Base-by-base conservation (phyloP, 2,113 vertebrate species). In the Rhineura floridana region DNA sequence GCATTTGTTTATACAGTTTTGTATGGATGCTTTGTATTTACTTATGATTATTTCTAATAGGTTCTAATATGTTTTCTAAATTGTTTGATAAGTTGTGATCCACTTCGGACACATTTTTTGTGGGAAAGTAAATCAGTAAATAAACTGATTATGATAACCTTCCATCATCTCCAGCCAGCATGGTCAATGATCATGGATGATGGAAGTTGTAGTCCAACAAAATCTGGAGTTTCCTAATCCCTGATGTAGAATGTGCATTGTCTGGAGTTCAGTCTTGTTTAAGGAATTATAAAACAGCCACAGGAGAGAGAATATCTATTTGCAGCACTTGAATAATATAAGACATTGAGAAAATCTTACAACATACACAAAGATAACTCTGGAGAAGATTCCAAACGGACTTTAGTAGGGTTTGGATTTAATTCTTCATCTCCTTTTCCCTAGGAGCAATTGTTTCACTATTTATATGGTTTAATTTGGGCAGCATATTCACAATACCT, bases 391-490 rank as follows among this genome's bases (percentile, higher is more conserved):
- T 89, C 90, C 75, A 50, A 84, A 39, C 85, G 85, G 87, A n/a
- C 75, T 92, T 91, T 62, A 87, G 59, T 91, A 78, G 79, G 67
- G 62, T 91, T 94, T 89, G 87, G 84, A 87, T 91, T 87, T 91
- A 92, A 80, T 84, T 89, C 84, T 95, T 93, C 2, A 25, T 70
- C 91, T 91, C 91, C 91, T 91, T 72, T 92, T 93, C 90, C 81
- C 84, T 84, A 89, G 82, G 33, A 87, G 87, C 89, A 93, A 80
- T 95, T 94, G 91, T 94, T 95, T 94, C 93, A 73, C 63, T 83
- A 88, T 81, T 59, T 93, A 84, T 92, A 94, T 84, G 73, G 65
- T 88, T 88, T 94, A 90, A 94, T 90, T 88, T 93, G 92, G 94
- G 91, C 92, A 91, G 94, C 89, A 91, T 90, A 83, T 91, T 91